Evolutionary conservation across 2,888 invertebrate genomes (phyloP).

Genomic region (Pocota personata): DNA sequence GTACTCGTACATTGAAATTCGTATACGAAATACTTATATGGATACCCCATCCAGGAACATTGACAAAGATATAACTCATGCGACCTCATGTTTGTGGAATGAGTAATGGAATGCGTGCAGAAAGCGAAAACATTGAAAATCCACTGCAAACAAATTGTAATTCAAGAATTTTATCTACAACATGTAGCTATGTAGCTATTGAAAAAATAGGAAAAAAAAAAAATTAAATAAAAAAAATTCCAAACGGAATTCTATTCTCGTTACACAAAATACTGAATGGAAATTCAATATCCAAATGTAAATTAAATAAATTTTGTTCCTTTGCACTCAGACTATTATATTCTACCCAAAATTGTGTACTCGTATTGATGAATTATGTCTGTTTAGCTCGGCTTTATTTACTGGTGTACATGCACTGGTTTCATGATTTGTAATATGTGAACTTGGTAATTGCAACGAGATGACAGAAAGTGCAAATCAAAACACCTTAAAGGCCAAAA

Average conservation of each 20-base stretch:
- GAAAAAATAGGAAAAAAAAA: not conserved
- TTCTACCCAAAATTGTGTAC: too few species aligned
- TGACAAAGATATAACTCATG: conserved; percentile 19
- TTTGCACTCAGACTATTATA: too few species aligned
- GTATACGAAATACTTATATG: not conserved
- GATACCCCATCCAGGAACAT: not conserved
- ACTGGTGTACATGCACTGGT: too few species aligned
- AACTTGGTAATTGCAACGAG: too few species aligned
- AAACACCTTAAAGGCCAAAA: too few species aligned
- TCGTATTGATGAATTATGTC: too few species aligned
- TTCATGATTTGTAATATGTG: too few species aligned
- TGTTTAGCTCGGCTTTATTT: too few species aligned
- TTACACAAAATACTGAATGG: conserved; percentile 7
- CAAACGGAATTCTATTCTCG: not conserved
- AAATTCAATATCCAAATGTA: conserved; percentile 54
- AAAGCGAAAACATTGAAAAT: conserved; percentile 39
- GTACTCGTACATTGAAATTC: conserved; percentile 5
- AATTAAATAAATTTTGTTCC: conserved; percentile 10
- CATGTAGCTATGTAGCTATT: not conserved
- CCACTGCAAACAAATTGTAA: conserved; percentile 37
- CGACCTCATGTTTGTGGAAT: conserved; percentile 9
- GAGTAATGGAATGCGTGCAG: conserved; percentile 50
- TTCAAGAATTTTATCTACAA: conserved; percentile 53
- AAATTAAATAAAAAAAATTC: not conserved
- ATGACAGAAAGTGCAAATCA: too few species aligned